phyloP scores from a whole-genome alignment of 2,113 vertebrate genomes.

The Solenodon paradoxus region DNA sequence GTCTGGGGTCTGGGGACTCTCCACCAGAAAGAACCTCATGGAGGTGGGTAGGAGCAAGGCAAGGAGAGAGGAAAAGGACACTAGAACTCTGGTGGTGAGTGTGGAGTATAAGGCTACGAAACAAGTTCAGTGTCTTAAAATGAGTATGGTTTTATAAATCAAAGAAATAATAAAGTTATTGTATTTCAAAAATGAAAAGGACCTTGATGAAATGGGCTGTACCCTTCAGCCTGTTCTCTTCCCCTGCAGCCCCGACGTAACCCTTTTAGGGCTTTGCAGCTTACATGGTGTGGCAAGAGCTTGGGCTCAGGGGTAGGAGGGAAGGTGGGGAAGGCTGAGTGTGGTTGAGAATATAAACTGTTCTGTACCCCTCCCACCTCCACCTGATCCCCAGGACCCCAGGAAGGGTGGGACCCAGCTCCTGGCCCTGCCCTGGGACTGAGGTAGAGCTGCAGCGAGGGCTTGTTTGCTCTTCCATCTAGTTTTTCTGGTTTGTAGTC shows the following conservation, averaged over 20 bases:
- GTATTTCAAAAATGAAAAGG: neutral
- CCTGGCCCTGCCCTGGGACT: neutral
- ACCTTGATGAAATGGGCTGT: neutral
- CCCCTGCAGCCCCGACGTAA: neutral
- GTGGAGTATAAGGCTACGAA: too few species aligned
- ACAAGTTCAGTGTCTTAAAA: too few species aligned
- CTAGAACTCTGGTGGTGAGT: too few species aligned
- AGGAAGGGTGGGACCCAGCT: neutral
- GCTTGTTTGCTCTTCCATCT: conserved; percentile 57
- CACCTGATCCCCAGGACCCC: neutral
- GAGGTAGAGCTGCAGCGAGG: neutral
- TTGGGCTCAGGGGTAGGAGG: neutral
- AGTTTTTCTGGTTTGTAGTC: conserved; percentile 66
- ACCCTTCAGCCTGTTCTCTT: neutral
- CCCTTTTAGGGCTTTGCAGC: neutral
- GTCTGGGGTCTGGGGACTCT: neutral
- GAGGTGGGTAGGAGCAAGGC: too few species aligned
- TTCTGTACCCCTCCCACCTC: neutral
- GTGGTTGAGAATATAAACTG: neutral
- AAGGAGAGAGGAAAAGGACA: too few species aligned
- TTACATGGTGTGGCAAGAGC: neutral
- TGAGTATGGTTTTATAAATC: too few species aligned
- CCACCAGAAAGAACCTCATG: too few species aligned
- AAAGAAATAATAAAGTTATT: too few species aligned
- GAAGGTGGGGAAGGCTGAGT: neutral